Conservation (phyloP, 2,797 vertebrate genomes). For the Vultur gryphus region DNA sequence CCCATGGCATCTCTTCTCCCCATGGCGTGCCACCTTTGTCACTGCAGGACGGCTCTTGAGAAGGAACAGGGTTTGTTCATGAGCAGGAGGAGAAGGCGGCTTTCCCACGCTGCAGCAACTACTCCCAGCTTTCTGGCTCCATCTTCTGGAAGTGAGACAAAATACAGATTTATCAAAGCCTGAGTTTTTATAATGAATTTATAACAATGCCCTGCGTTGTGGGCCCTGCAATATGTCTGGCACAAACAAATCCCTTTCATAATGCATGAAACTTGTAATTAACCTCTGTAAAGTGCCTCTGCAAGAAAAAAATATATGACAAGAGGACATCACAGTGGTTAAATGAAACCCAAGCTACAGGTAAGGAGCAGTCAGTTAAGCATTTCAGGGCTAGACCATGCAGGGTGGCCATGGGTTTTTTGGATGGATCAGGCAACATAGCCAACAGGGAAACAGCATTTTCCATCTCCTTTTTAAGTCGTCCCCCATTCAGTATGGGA, state of each 20-base stretch:
- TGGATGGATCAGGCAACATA: not conserved
- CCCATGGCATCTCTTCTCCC: not conserved
- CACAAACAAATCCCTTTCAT: not conserved
- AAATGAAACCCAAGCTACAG: not conserved
- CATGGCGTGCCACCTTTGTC: not conserved
- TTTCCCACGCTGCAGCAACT: not conserved
- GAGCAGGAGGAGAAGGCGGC: not conserved
- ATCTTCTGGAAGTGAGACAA: slow-evolving; percentile 60
- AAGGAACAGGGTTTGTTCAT: not conserved
- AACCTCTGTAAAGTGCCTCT: not conserved
- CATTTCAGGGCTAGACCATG: not conserved
- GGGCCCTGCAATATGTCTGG: not conserved
- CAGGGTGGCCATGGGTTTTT: not conserved
- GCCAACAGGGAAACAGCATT: not conserved
- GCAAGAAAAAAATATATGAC: not conserved
- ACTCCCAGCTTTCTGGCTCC: slow-evolving; percentile 59
- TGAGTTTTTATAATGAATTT: not conserved
- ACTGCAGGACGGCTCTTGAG: not conserved
- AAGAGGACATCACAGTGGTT: not conserved
- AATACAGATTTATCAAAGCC: not conserved
- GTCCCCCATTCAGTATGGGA: accelerated
- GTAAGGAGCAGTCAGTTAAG: not conserved
- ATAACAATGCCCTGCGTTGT: accelerated
- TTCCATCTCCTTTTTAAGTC: not conserved
- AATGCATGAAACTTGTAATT: not conserved